Evolutionary conservation across 2,888 invertebrate species (phyloP).

Genomic region (Polyploca ridens): DNA sequence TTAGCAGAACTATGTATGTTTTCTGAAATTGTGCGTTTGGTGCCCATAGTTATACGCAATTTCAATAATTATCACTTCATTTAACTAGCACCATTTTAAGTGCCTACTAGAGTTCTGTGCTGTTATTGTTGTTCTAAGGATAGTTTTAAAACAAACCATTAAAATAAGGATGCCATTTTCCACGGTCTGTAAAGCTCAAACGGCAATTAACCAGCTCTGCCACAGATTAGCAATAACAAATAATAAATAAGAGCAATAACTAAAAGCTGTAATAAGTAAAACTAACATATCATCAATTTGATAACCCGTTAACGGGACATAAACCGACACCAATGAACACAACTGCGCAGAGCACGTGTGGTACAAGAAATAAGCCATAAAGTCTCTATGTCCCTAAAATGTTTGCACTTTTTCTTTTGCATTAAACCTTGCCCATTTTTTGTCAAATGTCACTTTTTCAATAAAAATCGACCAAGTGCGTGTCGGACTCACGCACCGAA

Average conservation of each 20-base stretch:
- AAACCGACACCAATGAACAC: slow-evolving; percentile 40
- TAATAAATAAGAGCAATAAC: slow-evolving; percentile 13
- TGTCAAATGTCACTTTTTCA: too few relatives aligned
- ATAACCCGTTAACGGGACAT: slow-evolving; percentile 39
- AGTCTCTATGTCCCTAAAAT: too few relatives aligned
- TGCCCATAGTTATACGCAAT: too few relatives aligned
- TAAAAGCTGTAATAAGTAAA: slow-evolving; percentile 30
- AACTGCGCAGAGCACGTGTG: slow-evolving; percentile 30
- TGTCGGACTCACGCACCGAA: too few relatives aligned
- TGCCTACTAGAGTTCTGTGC: neutral
- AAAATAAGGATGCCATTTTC: neutral
- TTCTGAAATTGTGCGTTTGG: too few relatives aligned
- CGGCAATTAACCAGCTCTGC: neutral
- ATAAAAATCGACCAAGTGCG: too few relatives aligned
- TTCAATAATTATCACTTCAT: too few relatives aligned
- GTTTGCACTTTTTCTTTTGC: too few relatives aligned
- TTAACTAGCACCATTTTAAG: too few relatives aligned
- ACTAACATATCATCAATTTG: slow-evolving; percentile 41
- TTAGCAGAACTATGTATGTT: too few relatives aligned
- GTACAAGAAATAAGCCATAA: neutral
- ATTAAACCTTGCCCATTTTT: too few relatives aligned
- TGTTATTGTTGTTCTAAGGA: too few relatives aligned
- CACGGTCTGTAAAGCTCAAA: neutral
- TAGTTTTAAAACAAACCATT: neutral
- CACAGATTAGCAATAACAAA: slow-evolving; percentile 1